Evolutionary conservation across 2,797 vertebrate species (phyloP), one percentile per base, ranked within the genome.

Genomic region (Myotis daubentonii): DNA sequence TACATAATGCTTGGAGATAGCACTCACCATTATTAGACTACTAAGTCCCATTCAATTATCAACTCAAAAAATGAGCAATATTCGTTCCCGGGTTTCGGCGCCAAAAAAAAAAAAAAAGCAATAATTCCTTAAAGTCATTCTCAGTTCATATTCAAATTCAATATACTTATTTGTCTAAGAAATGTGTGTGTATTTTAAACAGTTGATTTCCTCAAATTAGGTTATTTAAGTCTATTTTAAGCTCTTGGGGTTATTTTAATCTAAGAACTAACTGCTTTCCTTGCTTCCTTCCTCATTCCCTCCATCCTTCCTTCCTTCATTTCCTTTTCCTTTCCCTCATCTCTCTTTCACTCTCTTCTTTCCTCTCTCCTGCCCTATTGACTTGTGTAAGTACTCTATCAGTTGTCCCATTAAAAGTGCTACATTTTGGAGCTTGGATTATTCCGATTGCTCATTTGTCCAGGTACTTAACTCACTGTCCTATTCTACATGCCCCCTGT

Each of bases 91-190:
- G 41, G 41, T 44, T 44, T 44, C 9, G 0, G 41, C 9, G 2
- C 41, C 41, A 44, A 44, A 44, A 44, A 44, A 86, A 49, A 79
- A 68, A 66, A 80, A 47, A n/a, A n/a, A 83, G 10, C 22, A 82
- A 6, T n/a, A 36, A 3, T 44, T 66, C 53, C 23, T 28, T 91
- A 78, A 10, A 10, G 22, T 80, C 57, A 38, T 71, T 76, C 9
- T 44, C 19, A 62, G 20, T 84, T 62, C 74, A 71, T 36, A 38
- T 47, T 57, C 38, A 93, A 89, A 80, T 57, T 51, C 72, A 84
- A 68, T 76, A 87, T 80, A 84, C 17, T 60, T 57, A 49, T 38
- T 74, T 87, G 55, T 88, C 30, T 55, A 60, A 90, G 60, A 88
- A 75, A 68, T 66, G 15, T 9, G 11, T 93, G 20, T 66, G 0